These are phyloP conservation scores for Phyllotreta striolata DNA, from an alignment of 2,888 invertebrate species.

Conservation along the genomic window DNA sequence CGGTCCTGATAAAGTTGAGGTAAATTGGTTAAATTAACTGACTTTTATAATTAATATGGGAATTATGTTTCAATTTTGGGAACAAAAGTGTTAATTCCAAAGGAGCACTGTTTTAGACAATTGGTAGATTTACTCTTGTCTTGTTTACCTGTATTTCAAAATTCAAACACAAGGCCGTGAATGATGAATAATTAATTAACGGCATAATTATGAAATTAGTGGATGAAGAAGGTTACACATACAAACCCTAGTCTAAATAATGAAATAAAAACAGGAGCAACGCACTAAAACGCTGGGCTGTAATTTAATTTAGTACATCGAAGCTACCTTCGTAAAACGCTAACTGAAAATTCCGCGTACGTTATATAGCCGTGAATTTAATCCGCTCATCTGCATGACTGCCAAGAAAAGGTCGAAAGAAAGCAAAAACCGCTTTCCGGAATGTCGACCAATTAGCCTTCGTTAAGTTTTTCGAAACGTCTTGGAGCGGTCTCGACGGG, in stretches of 20 bases:
- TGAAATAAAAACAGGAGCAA: no score
- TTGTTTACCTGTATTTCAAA: constrained; percentile 6
- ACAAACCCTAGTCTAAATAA: no score
- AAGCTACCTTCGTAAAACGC: no score
- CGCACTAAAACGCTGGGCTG: no score
- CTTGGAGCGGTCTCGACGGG: constrained; percentile 11
- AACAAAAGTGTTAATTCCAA: constrained; percentile 17
- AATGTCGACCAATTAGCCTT: constrained; percentile 18
- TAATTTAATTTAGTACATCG: no score
- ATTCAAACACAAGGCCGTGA: background rate
- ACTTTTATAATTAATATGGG: constrained; percentile 24
- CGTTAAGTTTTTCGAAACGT: constrained; percentile 12
- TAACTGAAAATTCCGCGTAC: no score
- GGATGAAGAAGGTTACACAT: background rate
- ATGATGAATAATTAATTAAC: constrained; percentile 16
- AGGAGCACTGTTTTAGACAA: constrained; percentile 7
- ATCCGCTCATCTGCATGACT: no score
- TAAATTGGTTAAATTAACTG: constrained; percentile 15
- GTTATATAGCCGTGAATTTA: no score
- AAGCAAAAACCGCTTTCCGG: no score
- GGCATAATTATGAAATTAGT: constrained; percentile 11
- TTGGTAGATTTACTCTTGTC: constrained; percentile 1
- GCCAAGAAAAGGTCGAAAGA: no score
- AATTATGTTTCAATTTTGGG: constrained; percentile 7
- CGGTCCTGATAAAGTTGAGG: background rate